A percentile compares a stretch with the other conserved stretches of the same genome.
phyloP scores from a whole-genome alignment of 2,888 invertebrate genomes.

The Brachyopa scutellaris region DNA sequence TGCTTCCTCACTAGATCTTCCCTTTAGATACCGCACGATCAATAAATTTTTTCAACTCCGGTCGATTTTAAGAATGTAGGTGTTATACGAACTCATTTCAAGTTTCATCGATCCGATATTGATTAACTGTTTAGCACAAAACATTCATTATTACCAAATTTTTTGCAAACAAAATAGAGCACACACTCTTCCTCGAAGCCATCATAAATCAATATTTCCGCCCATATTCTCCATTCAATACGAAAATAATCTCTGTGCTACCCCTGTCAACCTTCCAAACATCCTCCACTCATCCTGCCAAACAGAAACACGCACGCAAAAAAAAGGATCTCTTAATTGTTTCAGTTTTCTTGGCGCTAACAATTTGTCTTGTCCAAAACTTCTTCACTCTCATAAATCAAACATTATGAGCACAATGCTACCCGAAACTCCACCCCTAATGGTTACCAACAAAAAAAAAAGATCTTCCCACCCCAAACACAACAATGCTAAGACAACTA shows the following conservation, averaged over 20 bases:
- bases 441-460: slow-evolving; percentile 26
- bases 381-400: slow-evolving; percentile 69
- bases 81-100: too few relatives aligned
- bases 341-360: slow-evolving; percentile 70
- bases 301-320: not conserved
- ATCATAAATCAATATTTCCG: slow-evolving; percentile 65
- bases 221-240: slow-evolving; percentile 28
- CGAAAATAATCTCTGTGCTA: slow-evolving; percentile 64
- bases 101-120: too few relatives aligned
- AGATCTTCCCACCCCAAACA: too few relatives aligned
- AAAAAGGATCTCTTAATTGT: slow-evolving; percentile 68
- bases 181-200: not conserved
- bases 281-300: slow-evolving; percentile 35
- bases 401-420: slow-evolving; percentile 64
- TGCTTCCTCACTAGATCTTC: too few relatives aligned
- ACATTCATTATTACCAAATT: too few relatives aligned
- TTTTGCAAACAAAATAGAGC: too few relatives aligned
- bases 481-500: slow-evolving; percentile 61
- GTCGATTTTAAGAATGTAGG: too few relatives aligned
- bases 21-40: too few relatives aligned
- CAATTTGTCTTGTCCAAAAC: slow-evolving; percentile 71
- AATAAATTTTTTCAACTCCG: too few relatives aligned
- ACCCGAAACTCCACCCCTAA: slow-evolving; percentile 30
- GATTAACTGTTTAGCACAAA: too few relatives aligned
- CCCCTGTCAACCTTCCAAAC: slow-evolving; percentile 70